Percentiles rank a stretch among this genome's conserved stretches.
phyloP scores from a whole-genome alignment of 1,140 invertebrate species.

The Drosophila melanogaster region DNA sequence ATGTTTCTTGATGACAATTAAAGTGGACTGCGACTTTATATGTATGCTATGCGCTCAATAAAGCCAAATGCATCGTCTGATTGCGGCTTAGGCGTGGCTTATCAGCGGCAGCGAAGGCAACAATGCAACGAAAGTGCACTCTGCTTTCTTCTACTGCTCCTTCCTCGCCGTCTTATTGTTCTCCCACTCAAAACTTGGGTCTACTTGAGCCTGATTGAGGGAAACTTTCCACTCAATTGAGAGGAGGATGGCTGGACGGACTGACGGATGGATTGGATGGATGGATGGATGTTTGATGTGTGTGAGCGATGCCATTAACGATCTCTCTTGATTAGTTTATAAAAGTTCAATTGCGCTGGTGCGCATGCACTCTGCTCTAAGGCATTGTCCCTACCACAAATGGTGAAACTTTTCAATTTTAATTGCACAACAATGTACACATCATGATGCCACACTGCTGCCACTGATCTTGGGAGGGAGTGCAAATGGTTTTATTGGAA shows the following conservation, averaged over 20 bases:
- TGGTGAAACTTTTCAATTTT: constrained; percentile 59
- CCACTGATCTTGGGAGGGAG: constrained; percentile 56
- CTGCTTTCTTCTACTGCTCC: constrained; percentile 41
- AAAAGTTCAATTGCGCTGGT: constrained; percentile 78
- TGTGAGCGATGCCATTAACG: constrained; percentile 48
- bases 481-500: constrained; percentile 15
- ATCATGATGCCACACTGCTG: constrained; percentile 48
- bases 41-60: constrained; percentile 5
- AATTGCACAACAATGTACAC: constrained; percentile 71
- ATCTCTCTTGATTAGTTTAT: constrained; percentile 74
- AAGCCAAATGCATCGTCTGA: constrained; percentile 20
- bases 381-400: constrained; percentile 51
- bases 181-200: constrained; percentile 47
- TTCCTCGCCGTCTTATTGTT: constrained; percentile 36
- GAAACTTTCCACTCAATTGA: constrained; percentile 65
- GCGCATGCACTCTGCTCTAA: constrained; percentile 56
- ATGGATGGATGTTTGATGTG: constrained; percentile 37
- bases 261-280: constrained; percentile 1
- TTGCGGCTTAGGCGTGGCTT: constrained; percentile 68
- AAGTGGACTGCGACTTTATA: constrained; percentile 28
- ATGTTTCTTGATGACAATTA: constrained; percentile 45
- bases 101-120: constrained; percentile 49
- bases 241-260: constrained; percentile 10
- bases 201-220: constrained; percentile 66
- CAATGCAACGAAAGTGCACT: constrained; percentile 29